Evolutionary conservation across 2,888 invertebrate species (phyloP).

Genomic region (Xestia ashworthii): DNA sequence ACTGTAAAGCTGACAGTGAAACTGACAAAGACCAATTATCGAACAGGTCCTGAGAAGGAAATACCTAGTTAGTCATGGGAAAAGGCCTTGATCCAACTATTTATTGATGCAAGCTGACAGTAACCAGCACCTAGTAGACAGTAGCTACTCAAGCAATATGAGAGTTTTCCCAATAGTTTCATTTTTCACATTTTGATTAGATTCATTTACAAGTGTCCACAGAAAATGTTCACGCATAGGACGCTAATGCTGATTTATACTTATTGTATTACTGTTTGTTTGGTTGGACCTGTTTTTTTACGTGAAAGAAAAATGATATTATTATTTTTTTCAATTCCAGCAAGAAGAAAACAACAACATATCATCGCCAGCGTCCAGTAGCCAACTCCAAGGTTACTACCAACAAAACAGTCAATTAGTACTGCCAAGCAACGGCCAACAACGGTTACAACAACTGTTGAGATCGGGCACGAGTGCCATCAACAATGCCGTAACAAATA

Average conservation of each 20-base stretch:
- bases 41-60: not conserved
- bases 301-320: not conserved
- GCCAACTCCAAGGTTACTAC: conserved; percentile 87
- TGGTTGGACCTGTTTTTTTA: not conserved
- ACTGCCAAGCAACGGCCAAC: conserved; percentile 85
- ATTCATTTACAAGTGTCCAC: not conserved
- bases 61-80: not conserved
- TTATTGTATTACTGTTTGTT: not conserved
- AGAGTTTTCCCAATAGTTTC: not conserved
- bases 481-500: conserved; percentile 85
- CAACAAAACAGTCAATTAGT: conserved; percentile 81
- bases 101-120: not conserved
- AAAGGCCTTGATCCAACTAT: not conserved
- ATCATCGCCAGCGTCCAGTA: conserved; percentile 85
- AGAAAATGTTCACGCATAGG: not conserved
- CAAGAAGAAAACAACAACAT: conserved; percentile 90
- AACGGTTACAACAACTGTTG: conserved; percentile 85
- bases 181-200: not conserved
- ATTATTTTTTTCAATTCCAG: conserved; percentile 79
- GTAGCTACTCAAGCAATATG: not conserved
- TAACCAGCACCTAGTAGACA: not conserved
- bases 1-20: not conserved
- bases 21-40: not conserved
- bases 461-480: conserved; percentile 88
- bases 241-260: not conserved